Percentiles rank a stretch among this genome's conserved stretches.
phyloP scores from a whole-genome alignment of 2,888 invertebrate genomes.

The Scaptomyza parva region DNA sequence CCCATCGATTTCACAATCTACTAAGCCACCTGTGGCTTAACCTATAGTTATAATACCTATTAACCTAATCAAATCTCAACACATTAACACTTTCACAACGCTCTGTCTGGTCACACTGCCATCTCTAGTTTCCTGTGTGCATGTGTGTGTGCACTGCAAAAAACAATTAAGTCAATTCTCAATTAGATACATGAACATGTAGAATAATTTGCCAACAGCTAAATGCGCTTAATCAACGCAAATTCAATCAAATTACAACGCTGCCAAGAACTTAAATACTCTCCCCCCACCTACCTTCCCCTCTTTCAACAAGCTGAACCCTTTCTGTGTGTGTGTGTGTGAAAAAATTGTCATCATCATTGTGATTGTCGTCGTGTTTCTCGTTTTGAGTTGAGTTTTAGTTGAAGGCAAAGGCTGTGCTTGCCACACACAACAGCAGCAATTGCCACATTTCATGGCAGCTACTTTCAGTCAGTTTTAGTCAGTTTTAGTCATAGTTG shows the following conservation, averaged over 20 bases:
- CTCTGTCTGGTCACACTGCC: background rate
- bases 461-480: conserved; percentile 5
- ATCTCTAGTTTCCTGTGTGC: conserved; percentile 14
- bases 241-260: conserved; percentile 78
- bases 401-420: conserved; percentile 5
- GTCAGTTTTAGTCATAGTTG: conserved; percentile 48
- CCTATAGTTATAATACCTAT: background rate
- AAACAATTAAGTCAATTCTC: conserved; percentile 71
- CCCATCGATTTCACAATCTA: no score
- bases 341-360: conserved; percentile 63
- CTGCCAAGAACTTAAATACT: conserved; percentile 51
- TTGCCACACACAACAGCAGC: conserved; percentile 2
- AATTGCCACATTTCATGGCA: conserved; percentile 47
- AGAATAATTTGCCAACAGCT: conserved; percentile 73
- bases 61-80: background rate
- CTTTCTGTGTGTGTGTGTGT: conserved; percentile 23
- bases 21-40: background rate
- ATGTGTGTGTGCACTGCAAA: conserved; percentile 30
- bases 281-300: background rate
- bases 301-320: background rate
- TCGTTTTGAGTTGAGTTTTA: conserved; percentile 7
- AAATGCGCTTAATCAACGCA: conserved; percentile 76
- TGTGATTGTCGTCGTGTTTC: conserved; percentile 37
- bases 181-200: conserved; percentile 61
- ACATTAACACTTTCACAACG: background rate